These are phyloP conservation scores for Mythimna pallens DNA, from an alignment of 2,888 invertebrate species.

Conservation along the genomic window DNA sequence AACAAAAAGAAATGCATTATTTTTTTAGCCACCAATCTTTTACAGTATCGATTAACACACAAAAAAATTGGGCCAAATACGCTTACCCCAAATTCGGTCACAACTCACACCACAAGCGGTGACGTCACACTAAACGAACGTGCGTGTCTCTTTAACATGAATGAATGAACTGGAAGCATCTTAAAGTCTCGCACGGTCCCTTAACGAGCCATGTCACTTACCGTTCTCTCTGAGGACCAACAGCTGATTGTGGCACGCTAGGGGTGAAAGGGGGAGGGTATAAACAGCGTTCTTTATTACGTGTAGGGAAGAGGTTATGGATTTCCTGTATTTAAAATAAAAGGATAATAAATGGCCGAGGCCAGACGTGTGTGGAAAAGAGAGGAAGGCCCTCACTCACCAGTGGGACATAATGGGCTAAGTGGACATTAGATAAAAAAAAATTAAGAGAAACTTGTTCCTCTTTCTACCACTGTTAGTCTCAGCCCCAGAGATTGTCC, in stretches of 20 bases:
- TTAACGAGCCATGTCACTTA: slow-evolving; percentile 58
- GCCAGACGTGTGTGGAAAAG: too few relatives aligned
- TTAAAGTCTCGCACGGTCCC: slow-evolving; percentile 44
- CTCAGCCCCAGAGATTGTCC: too few relatives aligned
- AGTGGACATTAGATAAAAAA: too few relatives aligned
- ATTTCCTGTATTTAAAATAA: background rate
- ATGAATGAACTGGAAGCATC: slow-evolving; percentile 49
- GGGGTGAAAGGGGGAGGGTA: background rate
- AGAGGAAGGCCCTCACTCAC: too few relatives aligned
- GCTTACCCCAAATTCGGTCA: background rate
- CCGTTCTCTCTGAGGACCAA: slow-evolving; percentile 37
- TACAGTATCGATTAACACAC: background rate
- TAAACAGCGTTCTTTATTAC: slow-evolving; percentile 24
- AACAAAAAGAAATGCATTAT: background rate
- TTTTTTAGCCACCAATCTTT: background rate
- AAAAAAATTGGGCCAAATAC: background rate
- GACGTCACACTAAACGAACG: slow-evolving; percentile 42
- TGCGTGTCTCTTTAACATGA: slow-evolving; percentile 54
- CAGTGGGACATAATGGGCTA: too few relatives aligned
- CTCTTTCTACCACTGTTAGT: too few relatives aligned
- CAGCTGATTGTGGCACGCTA: slow-evolving; percentile 50
- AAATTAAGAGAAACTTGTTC: too few relatives aligned
- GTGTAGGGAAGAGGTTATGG: slow-evolving; percentile 1
- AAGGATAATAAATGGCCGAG: too few relatives aligned
- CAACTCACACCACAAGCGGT: slow-evolving; percentile 4